A percentile compares a stretch with the other conserved stretches of the same genome.
Evolutionary conservation across 2,888 invertebrate species (phyloP).

Genomic region (Operophtera brumata): DNA sequence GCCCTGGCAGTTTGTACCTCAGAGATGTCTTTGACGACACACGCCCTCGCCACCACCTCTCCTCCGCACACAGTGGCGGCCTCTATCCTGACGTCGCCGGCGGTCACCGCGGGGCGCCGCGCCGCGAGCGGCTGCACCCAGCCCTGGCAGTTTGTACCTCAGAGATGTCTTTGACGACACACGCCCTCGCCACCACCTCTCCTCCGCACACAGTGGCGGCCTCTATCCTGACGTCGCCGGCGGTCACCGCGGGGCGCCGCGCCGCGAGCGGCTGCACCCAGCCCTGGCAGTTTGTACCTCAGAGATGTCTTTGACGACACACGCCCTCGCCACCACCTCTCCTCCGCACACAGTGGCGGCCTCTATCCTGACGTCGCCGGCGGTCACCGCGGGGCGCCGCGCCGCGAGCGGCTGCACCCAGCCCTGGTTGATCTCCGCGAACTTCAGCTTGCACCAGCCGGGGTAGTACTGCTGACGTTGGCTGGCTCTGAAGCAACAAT

Average conservation of each 20-base stretch:
- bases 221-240: constrained; percentile 72
- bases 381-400: constrained; percentile 63
- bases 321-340: constrained; percentile 83
- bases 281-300: constrained; percentile 81
- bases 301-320: constrained; percentile 78
- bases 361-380: constrained; percentile 72
- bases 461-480: constrained; percentile 82
- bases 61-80: constrained; percentile 89
- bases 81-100: constrained; percentile 54
- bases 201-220: constrained; percentile 89
- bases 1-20: constrained; percentile 72
- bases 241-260: constrained; percentile 63
- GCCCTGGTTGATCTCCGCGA: constrained; percentile 81
- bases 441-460: constrained; percentile 81
- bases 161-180: constrained; percentile 81
- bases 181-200: constrained; percentile 83
- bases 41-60: constrained; percentile 83
- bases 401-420: constrained; percentile 57
- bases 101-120: constrained; percentile 38
- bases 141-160: constrained; percentile 72
- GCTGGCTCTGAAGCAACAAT: constrained; percentile 78
- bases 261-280: constrained; percentile 57
- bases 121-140: constrained; percentile 57
- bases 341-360: constrained; percentile 89
- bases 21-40: constrained; percentile 82